Conservation (phyloP, 2,888 invertebrate genomes). For the Hanleya hanleyi region DNA sequence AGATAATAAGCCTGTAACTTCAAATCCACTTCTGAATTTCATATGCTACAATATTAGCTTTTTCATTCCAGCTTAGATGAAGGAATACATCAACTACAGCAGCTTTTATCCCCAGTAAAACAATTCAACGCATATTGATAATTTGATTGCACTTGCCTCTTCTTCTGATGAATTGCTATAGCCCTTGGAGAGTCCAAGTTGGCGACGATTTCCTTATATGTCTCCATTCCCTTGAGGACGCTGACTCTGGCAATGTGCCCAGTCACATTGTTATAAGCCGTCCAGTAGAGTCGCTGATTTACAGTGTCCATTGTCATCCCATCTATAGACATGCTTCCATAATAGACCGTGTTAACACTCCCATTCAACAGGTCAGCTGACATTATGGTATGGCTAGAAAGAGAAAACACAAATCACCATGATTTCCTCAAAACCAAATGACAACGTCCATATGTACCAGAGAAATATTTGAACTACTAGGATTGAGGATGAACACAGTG, state of each 20-base stretch:
- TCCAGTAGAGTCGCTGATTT: constrained; percentile 56
- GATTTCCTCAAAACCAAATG: too few species aligned
- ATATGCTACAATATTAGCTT: too few species aligned
- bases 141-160: constrained; percentile 61
- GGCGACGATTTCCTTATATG: constrained; percentile 45
- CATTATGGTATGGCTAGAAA: constrained; percentile 50
- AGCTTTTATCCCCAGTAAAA: too few species aligned
- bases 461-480: too few species aligned
- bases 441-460: too few species aligned
- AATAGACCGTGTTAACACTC: constrained; percentile 45
- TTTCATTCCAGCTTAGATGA: too few species aligned
- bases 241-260: constrained; percentile 53
- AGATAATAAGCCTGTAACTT: too few species aligned
- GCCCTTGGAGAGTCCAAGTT: constrained; percentile 52
- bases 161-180: constrained; percentile 46
- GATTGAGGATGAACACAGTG: too few species aligned
- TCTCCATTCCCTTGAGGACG: constrained; percentile 40
- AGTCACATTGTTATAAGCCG: constrained; percentile 38
- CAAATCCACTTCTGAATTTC: too few species aligned
- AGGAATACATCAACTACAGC: too few species aligned
- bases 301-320: constrained; percentile 49
- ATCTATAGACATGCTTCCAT: constrained; percentile 44
- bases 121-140: too few species aligned
- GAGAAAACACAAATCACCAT: constrained; percentile 28
- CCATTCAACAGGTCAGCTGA: constrained; percentile 45